phyloP scores from a whole-genome alignment of 1,140 invertebrate species.

The Drosophila seguyi region DNA sequence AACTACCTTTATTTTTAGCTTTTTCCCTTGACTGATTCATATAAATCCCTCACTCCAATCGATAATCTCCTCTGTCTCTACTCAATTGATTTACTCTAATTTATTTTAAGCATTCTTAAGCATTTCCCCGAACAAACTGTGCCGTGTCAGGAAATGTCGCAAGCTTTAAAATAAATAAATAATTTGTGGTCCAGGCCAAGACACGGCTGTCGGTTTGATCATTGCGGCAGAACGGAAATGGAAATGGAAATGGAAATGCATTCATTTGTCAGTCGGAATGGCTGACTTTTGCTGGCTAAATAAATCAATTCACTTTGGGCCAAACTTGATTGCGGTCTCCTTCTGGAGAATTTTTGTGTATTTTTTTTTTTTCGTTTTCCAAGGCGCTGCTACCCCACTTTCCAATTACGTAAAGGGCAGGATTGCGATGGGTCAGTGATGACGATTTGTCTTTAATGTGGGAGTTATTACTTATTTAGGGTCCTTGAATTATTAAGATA shows the following conservation, averaged over 20 bases:
- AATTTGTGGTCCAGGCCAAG: conserved; percentile 29
- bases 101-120: conserved; percentile 39
- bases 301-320: conserved; percentile 74
- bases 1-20: conserved; percentile 8
- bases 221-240: conserved; percentile 56
- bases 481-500: too few species aligned
- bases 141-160: conserved; percentile 53
- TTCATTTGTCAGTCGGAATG: conserved; percentile 64
- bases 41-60: conserved; percentile 10
- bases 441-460: not conserved
- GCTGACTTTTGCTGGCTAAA: conserved; percentile 37
- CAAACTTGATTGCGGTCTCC: conserved; percentile 20
- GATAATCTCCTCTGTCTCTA: conserved; percentile 27
- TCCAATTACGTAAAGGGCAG: conserved; percentile 72
- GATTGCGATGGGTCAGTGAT: conserved; percentile 42
- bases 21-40: conserved; percentile 5
- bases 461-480: not conserved
- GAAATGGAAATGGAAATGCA: conserved; percentile 56
- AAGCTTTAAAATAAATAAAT: conserved; percentile 40
- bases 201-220: conserved; percentile 52
- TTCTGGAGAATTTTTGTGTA: conserved; percentile 14
- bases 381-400: conserved; percentile 51
- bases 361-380: not conserved
- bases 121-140: conserved; percentile 38
- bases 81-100: conserved; percentile 39